Base-by-base conservation (phyloP, 2,888 invertebrate species). In the Cosmia trapezina region DNA sequence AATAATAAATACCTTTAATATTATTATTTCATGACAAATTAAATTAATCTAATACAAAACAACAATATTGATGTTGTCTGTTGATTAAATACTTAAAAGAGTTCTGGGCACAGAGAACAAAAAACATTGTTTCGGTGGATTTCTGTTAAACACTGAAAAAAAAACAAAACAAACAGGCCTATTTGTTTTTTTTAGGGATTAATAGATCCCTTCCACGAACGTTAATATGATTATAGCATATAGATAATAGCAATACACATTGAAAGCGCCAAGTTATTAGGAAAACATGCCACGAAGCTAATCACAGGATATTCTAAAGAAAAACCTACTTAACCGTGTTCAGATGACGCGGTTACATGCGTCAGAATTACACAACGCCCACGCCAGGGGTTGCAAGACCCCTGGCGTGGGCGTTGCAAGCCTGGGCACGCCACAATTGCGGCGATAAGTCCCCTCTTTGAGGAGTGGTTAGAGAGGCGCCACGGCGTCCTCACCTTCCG, bases 241-340 rank as follows among this genome's bases (percentile, higher is more conserved):
- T 12, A n/a, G n/a, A n/a, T n/a, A n/a, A n/a, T n/a, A 47, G n/a
- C 19, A 12, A 43, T 7, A 59, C 37, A 66, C 45, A 19, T 28
- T 51, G 51, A 47, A 65, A 28, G 53, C 45, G 51, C 28, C 49
- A 28, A 6, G 49, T 60, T 66, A 70, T 66, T 53, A 57, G n/a
- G 33, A 28, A 75, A 59, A 69, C 65, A 76, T n/a, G 56, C 66
- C 80, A 43, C 80, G 63, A 56, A 69, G 66, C 73, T 47, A 72
- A 80, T 76, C 76, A 76, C 49, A 22, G 8, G 45, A 56, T 47
- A 37, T 59, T 69, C 59, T 63, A 72, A 54, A 67, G 51, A 69
- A 59, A 47, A 62, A 68, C 33, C 43, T 33, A 19, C 49, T 33
- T 45, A 22, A 28, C 12, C 28, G 12, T 28, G 12, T 2, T 19